Evolutionary conservation across 2,113 vertebrate species (phyloP).

Genomic region (Corythoichthys intestinalis): DNA sequence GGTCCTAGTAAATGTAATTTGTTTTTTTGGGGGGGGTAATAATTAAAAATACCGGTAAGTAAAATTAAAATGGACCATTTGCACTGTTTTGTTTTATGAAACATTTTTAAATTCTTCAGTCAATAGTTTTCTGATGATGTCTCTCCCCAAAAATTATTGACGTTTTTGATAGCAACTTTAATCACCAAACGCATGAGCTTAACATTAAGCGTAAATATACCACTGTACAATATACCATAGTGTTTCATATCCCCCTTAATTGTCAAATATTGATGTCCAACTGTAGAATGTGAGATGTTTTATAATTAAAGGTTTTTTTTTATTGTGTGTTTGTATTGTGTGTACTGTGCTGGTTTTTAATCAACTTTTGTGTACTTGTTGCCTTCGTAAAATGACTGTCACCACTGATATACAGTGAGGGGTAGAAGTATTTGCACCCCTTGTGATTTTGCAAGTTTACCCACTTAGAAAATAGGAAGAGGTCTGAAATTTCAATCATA

Average conservation of each 20-base stretch:
- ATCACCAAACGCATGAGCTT: conserved; percentile 21
- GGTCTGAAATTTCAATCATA: background rate
- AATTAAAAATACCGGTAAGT: no score
- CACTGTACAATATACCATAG: conserved; percentile 19
- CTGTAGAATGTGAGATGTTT: conserved; percentile 25
- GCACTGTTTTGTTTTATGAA: no score
- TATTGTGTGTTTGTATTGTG: conserved; percentile 35
- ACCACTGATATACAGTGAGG: background rate
- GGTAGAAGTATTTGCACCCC: no score
- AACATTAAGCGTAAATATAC: conserved; percentile 6
- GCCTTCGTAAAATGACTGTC: background rate
- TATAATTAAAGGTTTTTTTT: conserved; percentile 30
- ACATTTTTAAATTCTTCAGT: no score
- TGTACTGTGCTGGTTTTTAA: conserved; percentile 22
- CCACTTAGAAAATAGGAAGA: no score
- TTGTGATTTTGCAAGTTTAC: no score
- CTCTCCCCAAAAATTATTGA: no score
- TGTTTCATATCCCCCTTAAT: conserved; percentile 17
- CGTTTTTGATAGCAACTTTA: conserved; percentile 1
- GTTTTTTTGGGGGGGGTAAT: no score
- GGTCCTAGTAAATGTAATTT: no score
- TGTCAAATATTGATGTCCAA: conserved; percentile 28
- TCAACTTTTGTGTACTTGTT: conserved; percentile 7
- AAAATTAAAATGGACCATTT: no score
- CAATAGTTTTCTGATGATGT: no score